Evolutionary conservation across 2,113 vertebrate genomes (phyloP).

Genomic region (Cyprinodon variegatus): DNA sequence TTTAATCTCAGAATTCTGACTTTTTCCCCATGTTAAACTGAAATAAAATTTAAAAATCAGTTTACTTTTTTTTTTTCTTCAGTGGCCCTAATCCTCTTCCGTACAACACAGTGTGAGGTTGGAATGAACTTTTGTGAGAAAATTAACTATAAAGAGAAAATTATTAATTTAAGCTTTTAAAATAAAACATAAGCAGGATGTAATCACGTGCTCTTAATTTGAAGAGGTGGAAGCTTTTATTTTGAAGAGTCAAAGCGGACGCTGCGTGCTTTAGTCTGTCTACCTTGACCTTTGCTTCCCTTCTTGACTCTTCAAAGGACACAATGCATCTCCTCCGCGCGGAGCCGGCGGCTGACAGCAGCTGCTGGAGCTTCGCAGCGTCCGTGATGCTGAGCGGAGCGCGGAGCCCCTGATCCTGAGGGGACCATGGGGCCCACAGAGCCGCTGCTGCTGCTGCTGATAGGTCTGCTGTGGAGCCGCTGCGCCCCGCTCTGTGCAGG

Average conservation of each 20-base stretch:
- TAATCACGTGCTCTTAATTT: not conserved
- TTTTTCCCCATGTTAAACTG: too few relatives aligned
- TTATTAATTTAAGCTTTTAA: too few relatives aligned
- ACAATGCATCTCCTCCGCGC: slow-evolving; percentile 32
- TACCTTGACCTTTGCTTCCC: slow-evolving; percentile 12
- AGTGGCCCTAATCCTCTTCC: too few relatives aligned
- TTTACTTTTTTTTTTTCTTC: too few relatives aligned
- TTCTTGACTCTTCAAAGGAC: slow-evolving; percentile 37
- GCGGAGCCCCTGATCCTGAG: slow-evolving; percentile 17
- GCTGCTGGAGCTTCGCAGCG: slow-evolving; percentile 13
- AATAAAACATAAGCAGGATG: too few relatives aligned
- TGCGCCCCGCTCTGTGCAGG: slow-evolving; percentile 60
- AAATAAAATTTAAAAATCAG: too few relatives aligned
- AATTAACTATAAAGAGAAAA: too few relatives aligned
- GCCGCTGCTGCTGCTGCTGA: slow-evolving; percentile 51
- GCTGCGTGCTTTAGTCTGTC: accelerated
- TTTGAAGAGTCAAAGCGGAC: slow-evolving; percentile 34
- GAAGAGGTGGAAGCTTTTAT: slow-evolving; percentile 21
- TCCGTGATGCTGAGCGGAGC: slow-evolving; percentile 32
- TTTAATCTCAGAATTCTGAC: too few relatives aligned
- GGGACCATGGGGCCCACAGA: slow-evolving; percentile 54
- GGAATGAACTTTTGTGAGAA: too few relatives aligned
- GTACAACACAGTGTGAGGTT: too few relatives aligned
- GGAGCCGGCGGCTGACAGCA: slow-evolving; percentile 11
- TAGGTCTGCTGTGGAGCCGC: slow-evolving; percentile 61